Percentiles rank a stretch among this genome's conserved stretches.
Evolutionary conservation across 2,888 invertebrate genomes (phyloP).

Genomic region (Opisthograptis luteolata): DNA sequence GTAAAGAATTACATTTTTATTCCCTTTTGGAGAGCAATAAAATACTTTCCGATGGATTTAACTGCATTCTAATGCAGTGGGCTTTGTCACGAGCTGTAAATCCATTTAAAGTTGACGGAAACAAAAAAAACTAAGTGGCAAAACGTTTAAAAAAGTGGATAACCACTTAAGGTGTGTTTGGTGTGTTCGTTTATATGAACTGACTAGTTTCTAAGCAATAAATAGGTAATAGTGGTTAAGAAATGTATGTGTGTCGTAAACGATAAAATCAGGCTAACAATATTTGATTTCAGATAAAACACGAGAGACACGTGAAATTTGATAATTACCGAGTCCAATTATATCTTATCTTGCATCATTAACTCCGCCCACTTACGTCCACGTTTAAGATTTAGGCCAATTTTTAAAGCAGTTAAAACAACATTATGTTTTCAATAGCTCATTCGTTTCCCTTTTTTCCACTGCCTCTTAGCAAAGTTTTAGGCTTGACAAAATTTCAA

Average conservation of each 20-base stretch:
- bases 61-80: constrained; percentile 64
- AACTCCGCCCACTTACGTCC: constrained; percentile 60
- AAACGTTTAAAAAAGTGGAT: constrained; percentile 49
- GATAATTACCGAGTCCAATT: constrained; percentile 73
- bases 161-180: constrained; percentile 42
- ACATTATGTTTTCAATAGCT: constrained; percentile 14
- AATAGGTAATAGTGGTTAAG: constrained; percentile 54
- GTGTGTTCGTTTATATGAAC: constrained; percentile 53
- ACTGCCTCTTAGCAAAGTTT: neutral
- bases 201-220: constrained; percentile 43
- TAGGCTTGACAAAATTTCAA: constrained; percentile 7
- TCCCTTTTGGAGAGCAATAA: constrained; percentile 65
- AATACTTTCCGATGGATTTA: constrained; percentile 68
- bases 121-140: constrained; percentile 19
- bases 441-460: constrained; percentile 2
- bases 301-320: constrained; percentile 73
- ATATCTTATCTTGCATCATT: constrained; percentile 74
- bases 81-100: constrained; percentile 38
- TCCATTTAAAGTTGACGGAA: constrained; percentile 10
- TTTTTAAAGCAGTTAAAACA: constrained; percentile 33
- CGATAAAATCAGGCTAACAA: constrained; percentile 67
- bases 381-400: constrained; percentile 32
- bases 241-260: constrained; percentile 60
- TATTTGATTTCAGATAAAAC: constrained; percentile 76
- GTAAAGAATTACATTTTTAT: constrained; percentile 67